Base-by-base conservation (phyloP, 2,888 invertebrate species). In the Latrodectus elegans region DNA sequence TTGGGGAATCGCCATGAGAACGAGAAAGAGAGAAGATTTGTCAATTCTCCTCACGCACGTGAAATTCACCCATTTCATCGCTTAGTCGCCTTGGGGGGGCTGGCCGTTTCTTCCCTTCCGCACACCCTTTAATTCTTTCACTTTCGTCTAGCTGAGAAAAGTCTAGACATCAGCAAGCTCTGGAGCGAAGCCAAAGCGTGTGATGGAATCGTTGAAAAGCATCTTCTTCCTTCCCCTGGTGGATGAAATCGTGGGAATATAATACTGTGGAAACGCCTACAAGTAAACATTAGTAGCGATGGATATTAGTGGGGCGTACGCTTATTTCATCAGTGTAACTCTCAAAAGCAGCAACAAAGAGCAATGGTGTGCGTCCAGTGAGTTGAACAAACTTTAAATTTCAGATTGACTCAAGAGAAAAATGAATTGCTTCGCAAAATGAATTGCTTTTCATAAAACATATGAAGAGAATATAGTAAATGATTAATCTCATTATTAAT, bases 171-270 rank as follows among this genome's bases (percentile, higher is more conserved):
- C 68, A 76, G 65, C 65, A 14, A 22, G 26, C 17, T 67, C 68
- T 78, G 78, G 78, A 70, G 26, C 15, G 17, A 70, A 15, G 78
- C 78, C 78, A 78, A 68, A 6, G 17, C 49, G 65, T 55, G 55
- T 22, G 55, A 68, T 70, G 78, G 55, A 78, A 55, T 60, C 52
- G 49, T 38, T 78, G 78, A 78, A 70, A 78, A 70, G 22, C 68
- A 22, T 68, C 60, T 6, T 38, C 6, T 38, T 38, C 67, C 52
- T 68, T 26, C 65, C 67, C 67, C 64, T 22, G 22, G 52, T 26
- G 9, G 52, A 22, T 11, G 64, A 64, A 64, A 49, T 49, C 17
- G 55, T 74, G 55, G 74, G 22, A 55, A 51, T 22, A 55, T 22
- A 22, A 14, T 38, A 38, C 38, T 38, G 38, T 38, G 38, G 38